Base-by-base conservation (phyloP, 2,797 vertebrate species). In the Alouatta caraya region DNA sequence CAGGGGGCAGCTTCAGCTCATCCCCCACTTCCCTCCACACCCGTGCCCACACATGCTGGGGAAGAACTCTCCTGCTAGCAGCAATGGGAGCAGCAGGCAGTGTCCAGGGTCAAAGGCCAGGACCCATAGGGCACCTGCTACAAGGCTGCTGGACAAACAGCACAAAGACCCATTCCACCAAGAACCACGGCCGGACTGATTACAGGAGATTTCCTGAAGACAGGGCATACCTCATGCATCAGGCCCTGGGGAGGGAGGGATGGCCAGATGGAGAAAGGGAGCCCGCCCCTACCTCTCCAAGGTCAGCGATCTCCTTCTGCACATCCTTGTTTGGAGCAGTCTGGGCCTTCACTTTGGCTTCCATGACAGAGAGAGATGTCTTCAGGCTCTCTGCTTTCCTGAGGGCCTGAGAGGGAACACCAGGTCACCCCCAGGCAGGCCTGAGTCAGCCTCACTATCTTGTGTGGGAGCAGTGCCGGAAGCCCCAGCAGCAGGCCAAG, bases 251-350 rank as follows among this genome's bases (percentile, higher is more conserved):
- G n/a, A 1, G 0, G 39, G 70, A 10, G 14, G 72, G 50, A 52
- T 1, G 1, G 50, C 17, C 17, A 52, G 50, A 52, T 52, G 50
- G 15, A 50, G 50, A 50, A 50, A 52, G 17, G 50, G 17, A 52
- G 50, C 50, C 17, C 2, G 0, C 17, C 26, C 98, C 96, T 98
- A 99, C 99, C 99, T 99, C 99, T 0, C 99, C 98, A 46, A 99
- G 98, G 97, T 99, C 99, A 0, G 99, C 98, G 1, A 99, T 99
- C 95, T 99, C 99, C 97, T 99, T 99, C 99, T 99, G 99, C 28
- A 99, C 95, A 1, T 99, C 99, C 98, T 99, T 99, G 98, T 99
- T 99, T 0, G 99, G 99, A 14, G 98, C 94, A 0, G 98, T 99
- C 98, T 99, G 99, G 83, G 99, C 98, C 96, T 99, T 99, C 97